Base-by-base conservation (phyloP, 1,140 invertebrate species). In the Ectropis grisescens region DNA sequence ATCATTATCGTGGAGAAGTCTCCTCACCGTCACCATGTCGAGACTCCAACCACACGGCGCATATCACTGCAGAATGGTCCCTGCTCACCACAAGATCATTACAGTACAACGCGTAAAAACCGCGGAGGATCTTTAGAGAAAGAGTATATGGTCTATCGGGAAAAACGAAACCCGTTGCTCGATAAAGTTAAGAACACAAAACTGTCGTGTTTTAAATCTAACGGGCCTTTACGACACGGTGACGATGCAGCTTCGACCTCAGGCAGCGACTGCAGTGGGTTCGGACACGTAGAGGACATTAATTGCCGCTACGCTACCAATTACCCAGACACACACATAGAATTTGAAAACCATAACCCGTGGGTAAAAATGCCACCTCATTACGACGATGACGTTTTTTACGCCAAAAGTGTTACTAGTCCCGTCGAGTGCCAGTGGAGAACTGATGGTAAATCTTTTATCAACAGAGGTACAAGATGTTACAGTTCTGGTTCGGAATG, bases 161-260 rank as follows among this genome's bases (percentile, higher is more conserved):
- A 91, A 64, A 90, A 88, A 57, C 75, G 87, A 26, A 89, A 90
- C 57, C 89, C 89, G 1, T 78, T 91, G 23, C 76, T 90, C 12
- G 89, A 91, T 40, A 85, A 86, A 52, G 89, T 91, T 1, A 90
- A 89, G 59, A 90, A 89, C 49, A 90, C 89, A 5, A 85, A 87
- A 55, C 62, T 91, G 22, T 89, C 87, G 2, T 90, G 89, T 58
- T 89, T 90, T 62, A 84, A 84, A 46, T 86, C 85, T 9, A 81
- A 80, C 36, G 75, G 61, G 13, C 64, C 79, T 25, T 46, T 81
- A 16, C 61, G 75, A 9, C 72, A 74, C 29, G 67, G 66, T n/a
- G 81, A 83, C 37, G 82, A 83, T 34, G 72, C 82, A 11, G 66
- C 75, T 2, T 82, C 80, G 2, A 82, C 82, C 0, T 83, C 82